A percentile compares a stretch with the other conserved stretches of the same genome.
phyloP scores from a whole-genome alignment of 2,113 vertebrate genomes.

The Asarcornis scutulata region DNA sequence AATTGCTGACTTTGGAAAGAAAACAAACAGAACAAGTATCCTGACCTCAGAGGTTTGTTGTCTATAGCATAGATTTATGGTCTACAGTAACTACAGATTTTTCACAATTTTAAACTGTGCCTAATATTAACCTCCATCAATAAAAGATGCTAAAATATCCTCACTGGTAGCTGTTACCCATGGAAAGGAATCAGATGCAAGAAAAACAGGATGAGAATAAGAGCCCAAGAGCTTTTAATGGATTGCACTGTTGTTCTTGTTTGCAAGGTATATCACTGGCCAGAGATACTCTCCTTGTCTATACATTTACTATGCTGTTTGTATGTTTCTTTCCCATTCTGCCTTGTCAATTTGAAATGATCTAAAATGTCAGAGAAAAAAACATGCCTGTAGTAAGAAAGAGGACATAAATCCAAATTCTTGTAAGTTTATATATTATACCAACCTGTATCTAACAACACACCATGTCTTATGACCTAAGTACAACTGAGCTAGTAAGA shows the following conservation, averaged over 20 bases:
- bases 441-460: background rate
- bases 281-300: background rate
- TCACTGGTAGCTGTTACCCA: background rate
- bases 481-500: background rate
- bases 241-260: background rate
- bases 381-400: background rate
- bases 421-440: background rate
- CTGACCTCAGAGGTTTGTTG: background rate
- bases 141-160: background rate
- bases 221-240: background rate
- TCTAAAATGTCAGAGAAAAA: background rate
- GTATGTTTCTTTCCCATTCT: background rate
- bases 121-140: background rate
- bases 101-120: background rate
- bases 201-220: background rate
- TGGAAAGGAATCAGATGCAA: background rate
- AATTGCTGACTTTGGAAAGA: background rate
- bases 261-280: background rate
- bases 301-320: background rate
- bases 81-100: background rate
- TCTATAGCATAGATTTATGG: background rate
- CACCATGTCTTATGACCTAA: background rate
- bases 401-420: rapidly evolving
- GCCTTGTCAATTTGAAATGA: background rate
- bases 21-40: background rate